These are phyloP conservation scores for Uropetala carovei DNA, from an alignment of 2,888 invertebrate genomes.

Conservation along the genomic window DNA sequence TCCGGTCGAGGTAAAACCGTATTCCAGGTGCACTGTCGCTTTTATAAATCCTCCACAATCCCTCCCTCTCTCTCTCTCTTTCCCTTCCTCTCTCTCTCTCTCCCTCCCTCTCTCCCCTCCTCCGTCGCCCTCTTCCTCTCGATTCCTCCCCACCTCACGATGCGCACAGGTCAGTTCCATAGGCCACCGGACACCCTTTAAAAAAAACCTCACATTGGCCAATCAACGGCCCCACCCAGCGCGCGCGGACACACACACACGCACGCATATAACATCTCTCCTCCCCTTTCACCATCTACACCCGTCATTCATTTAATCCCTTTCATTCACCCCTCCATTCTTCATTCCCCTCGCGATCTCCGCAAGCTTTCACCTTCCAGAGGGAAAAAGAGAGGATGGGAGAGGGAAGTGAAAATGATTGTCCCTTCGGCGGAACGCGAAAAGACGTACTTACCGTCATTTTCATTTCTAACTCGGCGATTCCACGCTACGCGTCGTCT, in stretches of 20 bases:
- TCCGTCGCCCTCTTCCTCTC: background rate
- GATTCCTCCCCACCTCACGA: background rate
- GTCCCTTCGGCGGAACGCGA: too few relatives aligned
- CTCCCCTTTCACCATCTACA: background rate
- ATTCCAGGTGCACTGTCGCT: background rate
- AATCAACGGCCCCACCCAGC: conserved; percentile 3
- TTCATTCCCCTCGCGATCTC: background rate
- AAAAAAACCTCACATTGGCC: conserved; percentile 8
- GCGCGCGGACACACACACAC: background rate
- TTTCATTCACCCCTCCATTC: background rate
- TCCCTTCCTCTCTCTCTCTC: background rate
- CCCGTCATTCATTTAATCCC: conserved; percentile 16
- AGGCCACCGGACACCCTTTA: background rate
- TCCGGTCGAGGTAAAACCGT: background rate
- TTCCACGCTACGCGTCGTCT: too few relatives aligned
- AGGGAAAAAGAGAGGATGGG: background rate
- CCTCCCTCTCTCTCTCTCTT: background rate
- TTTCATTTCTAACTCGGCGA: too few relatives aligned
- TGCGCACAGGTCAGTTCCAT: conserved; percentile 20
- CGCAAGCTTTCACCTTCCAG: background rate
- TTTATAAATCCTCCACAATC: conserved; percentile 6
- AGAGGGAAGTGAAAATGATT: too few relatives aligned
- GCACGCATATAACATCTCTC: background rate
- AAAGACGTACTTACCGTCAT: too few relatives aligned
- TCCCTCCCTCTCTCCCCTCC: background rate